Conservation (phyloP, 2,797 vertebrate genomes). For the Macropodus opercularis region DNA sequence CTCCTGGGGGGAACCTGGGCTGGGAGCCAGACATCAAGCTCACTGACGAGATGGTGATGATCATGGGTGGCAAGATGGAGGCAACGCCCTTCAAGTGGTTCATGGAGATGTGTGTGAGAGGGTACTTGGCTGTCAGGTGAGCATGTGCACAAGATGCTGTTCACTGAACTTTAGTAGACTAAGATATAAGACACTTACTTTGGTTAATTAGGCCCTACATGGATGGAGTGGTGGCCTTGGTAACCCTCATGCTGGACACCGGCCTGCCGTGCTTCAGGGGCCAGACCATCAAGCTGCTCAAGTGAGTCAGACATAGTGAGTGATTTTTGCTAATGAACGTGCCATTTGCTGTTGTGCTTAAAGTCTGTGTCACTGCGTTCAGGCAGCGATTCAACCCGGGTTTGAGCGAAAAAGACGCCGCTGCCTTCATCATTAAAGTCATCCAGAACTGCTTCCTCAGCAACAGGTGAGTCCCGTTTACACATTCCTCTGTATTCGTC, state of each 20-base stretch:
- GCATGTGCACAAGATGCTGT: background rate
- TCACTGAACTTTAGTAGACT: background rate
- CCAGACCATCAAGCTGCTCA: conserved; percentile 95
- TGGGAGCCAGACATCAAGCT: conserved; percentile 99
- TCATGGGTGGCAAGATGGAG: conserved; percentile 99
- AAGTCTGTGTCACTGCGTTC: background rate
- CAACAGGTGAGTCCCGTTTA: conserved; percentile 84
- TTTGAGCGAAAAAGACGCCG: conserved; percentile 94
- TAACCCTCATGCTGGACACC: conserved; percentile 95
- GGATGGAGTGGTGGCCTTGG: conserved; percentile 95
- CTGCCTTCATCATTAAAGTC: conserved; percentile 94
- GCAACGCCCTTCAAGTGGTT: conserved; percentile 98
- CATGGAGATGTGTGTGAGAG: conserved; percentile 98
- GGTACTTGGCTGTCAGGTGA: conserved; percentile 94
- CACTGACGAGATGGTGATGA: conserved; percentile 99
- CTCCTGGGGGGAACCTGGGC: conserved; percentile 95
- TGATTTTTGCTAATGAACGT: background rate
- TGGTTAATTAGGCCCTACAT: conserved; percentile 89
- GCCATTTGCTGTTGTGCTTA: background rate
- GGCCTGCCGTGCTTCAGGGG: conserved; percentile 96
- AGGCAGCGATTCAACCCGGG: conserved; percentile 95
- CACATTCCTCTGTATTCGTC: background rate
- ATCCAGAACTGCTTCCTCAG: conserved; percentile 99
- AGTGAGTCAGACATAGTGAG: conserved; percentile 80
- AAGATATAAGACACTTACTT: conserved; percentile 5